These are phyloP conservation scores for Mercenaria mercenaria DNA, from an alignment of 1,140 invertebrate species.

Conservation along the genomic window DNA sequence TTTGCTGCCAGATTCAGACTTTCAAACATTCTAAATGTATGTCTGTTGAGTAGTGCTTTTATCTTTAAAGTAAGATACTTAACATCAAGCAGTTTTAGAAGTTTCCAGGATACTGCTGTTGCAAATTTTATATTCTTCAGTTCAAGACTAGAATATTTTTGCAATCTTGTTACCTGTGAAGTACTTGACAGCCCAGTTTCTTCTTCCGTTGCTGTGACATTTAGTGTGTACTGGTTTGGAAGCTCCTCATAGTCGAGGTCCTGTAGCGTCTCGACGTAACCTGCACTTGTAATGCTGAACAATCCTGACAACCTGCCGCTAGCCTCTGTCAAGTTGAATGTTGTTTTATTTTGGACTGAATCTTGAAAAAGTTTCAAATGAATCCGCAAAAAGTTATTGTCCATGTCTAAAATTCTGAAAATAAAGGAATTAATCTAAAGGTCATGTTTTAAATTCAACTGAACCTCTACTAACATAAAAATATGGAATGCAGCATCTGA, in stretches of 20 bases:
- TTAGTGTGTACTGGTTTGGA: slow-evolving; percentile 68
- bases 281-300: slow-evolving; percentile 67
- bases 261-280: slow-evolving; percentile 70
- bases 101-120: too few species aligned
- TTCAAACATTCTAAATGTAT: too few species aligned
- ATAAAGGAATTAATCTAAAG: too few species aligned
- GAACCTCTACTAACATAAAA: too few species aligned
- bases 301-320: slow-evolving; percentile 57
- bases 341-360: slow-evolving; percentile 49
- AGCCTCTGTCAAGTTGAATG: slow-evolving; percentile 59
- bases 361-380: slow-evolving; percentile 70
- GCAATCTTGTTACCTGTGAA: slow-evolving; percentile 58
- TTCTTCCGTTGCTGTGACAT: slow-evolving; percentile 65
- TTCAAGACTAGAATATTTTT: too few species aligned
- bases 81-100: too few species aligned
- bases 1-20: too few species aligned
- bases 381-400: slow-evolving; percentile 63
- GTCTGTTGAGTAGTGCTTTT: too few species aligned
- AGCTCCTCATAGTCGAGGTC: slow-evolving; percentile 71
- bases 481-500: too few species aligned
- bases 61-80: too few species aligned
- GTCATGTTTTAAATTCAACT: too few species aligned
- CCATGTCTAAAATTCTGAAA: slow-evolving; percentile 46
- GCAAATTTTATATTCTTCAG: too few species aligned
- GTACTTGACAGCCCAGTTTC: slow-evolving; percentile 64